Evolutionary conservation across 1,140 invertebrate species (phyloP).

Genomic region (Bombus waltoni): DNA sequence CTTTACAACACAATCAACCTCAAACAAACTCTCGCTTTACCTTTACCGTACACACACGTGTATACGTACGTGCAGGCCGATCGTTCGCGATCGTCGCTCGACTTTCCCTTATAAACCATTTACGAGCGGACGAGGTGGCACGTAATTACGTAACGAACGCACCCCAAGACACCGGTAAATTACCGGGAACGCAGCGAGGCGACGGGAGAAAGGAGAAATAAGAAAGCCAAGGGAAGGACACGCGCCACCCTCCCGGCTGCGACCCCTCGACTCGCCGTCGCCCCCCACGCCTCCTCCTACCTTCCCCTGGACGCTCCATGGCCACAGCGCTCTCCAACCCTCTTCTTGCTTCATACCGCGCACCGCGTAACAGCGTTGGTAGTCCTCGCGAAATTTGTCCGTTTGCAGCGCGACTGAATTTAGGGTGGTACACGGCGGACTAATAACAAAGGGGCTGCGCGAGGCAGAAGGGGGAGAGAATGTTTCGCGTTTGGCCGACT

Average conservation of each 20-base stretch:
- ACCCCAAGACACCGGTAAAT: slow-evolving; percentile 56
- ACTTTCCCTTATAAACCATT: slow-evolving; percentile 46
- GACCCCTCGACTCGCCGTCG: not conserved
- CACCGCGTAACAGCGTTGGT: not conserved
- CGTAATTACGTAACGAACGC: slow-evolving; percentile 58
- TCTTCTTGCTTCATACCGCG: not conserved
- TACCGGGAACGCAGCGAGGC: slow-evolving; percentile 10
- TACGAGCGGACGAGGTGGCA: slow-evolving; percentile 30
- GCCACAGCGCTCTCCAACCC: too few species aligned
- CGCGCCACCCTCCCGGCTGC: slow-evolving; percentile 28
- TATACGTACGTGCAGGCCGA: not conserved
- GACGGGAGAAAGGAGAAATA: slow-evolving; percentile 30
- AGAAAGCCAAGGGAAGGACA: slow-evolving; percentile 48
- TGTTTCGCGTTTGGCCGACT: slow-evolving; percentile 14
- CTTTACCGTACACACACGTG: too few species aligned
- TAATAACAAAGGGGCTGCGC: slow-evolving; percentile 69
- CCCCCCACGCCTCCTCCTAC: not conserved
- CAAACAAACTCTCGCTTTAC: not conserved
- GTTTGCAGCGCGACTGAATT: slow-evolving; percentile 68
- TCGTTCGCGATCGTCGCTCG: slow-evolving; percentile 11
- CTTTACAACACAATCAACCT: not conserved
- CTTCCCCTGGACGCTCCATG: not conserved
- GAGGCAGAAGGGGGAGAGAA: slow-evolving; percentile 15
- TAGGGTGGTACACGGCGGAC: slow-evolving; percentile 65
- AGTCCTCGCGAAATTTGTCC: slow-evolving; percentile 62